Evolutionary conservation across 2,888 invertebrate species (phyloP), one percentile per base, ranked within the genome.

Genomic region (Penaeus monodon): DNA sequence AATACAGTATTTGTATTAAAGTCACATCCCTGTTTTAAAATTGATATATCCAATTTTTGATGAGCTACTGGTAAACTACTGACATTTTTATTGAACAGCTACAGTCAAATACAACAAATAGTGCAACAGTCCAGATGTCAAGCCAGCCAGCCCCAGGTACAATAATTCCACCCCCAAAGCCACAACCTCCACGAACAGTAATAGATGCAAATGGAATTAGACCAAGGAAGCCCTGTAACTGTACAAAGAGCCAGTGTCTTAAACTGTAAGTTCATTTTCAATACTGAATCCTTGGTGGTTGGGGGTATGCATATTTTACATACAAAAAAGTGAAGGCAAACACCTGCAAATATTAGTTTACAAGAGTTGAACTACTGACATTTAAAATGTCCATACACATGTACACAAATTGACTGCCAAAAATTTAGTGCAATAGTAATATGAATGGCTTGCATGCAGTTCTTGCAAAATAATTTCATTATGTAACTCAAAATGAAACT

Each of bases 191-290:
- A n/a, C 84, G 88, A 74, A 90, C 83, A 27, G 79, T 90, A 20
- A 88, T 90, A 24, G 89, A 90, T 85, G 88, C 89, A 24, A 90
- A 90, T 74, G 94, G 94, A 27, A 93, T 94, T 88, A 93, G 96
- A 90, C 95, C 96, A 1, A 94, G 97, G 77, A 99, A 99, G 92
- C 98, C 99, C 20, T 99, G 99, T 93, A 99, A 99, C 93, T 99
- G 99, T 93, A 99, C 98, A 63, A 99, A 99, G 93, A 99, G 99
- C 3, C 98, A 98, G 92, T 99, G 99, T 92, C 94, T 99, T 89
- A 99, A 99, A 93, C 93, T 99, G 93, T 99, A 92, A 94, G 94
- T 94, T 89, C 81, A 17, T 63, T 81, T 24, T 22, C 89, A 20
- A 68, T 29, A 66, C 76, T 57, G n/a, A 29, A 74, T 44, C 27